Evolutionary conservation across 2,113 vertebrate species (phyloP).

Genomic region (Cromileptes altivelis): DNA sequence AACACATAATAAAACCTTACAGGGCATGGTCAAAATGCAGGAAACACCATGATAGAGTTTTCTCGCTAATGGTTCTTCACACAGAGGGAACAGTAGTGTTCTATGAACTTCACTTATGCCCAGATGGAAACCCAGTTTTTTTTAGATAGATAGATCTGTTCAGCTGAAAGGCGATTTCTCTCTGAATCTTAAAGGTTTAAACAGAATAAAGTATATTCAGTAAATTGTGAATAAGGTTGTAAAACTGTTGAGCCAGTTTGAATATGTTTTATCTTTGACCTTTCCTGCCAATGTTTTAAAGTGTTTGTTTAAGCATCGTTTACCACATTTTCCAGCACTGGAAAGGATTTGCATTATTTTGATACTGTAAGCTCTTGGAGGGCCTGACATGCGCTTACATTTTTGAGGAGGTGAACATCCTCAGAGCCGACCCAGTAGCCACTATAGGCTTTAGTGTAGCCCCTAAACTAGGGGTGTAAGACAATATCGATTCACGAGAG

Average conservation of each 20-base stretch:
- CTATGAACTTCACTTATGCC: neutral
- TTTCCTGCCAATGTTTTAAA: neutral
- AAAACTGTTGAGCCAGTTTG: neutral
- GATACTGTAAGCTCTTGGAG: too few relatives aligned
- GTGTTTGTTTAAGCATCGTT: neutral
- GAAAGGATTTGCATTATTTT: too few relatives aligned
- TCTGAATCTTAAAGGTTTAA: neutral
- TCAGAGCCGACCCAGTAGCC: too few relatives aligned
- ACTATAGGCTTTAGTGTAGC: too few relatives aligned
- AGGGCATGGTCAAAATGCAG: slow-evolving; percentile 70
- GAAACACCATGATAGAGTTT: neutral
- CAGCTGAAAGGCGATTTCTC: neutral
- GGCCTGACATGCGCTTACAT: too few relatives aligned
- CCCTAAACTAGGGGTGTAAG: too few relatives aligned
- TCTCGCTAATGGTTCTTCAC: neutral
- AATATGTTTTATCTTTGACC: neutral
- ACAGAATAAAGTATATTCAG: neutral
- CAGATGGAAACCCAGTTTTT: neutral
- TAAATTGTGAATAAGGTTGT: neutral
- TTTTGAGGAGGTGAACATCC: too few relatives aligned
- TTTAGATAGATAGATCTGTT: neutral
- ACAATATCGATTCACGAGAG: too few relatives aligned
- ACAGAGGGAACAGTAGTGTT: neutral
- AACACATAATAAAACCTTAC: neutral
- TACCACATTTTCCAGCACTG: too few relatives aligned